Evolutionary conservation across 2,797 vertebrate species (phyloP), one percentile per base, ranked within the genome.

Genomic region (Lacerta agilis): DNA sequence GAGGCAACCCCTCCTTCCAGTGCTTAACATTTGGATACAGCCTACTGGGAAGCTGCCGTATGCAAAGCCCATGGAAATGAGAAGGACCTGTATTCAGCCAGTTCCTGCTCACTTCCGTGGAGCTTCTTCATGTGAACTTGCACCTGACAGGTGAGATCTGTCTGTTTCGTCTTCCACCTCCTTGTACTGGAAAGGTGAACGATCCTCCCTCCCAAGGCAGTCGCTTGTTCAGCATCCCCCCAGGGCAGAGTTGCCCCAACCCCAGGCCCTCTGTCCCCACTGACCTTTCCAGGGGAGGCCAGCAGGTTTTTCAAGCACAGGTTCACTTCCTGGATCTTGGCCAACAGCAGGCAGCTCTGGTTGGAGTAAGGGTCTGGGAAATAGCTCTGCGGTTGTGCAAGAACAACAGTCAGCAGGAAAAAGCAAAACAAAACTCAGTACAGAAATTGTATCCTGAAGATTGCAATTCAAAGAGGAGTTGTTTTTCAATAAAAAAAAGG

Each of bases 311-410:
- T 89, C 90, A 96, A 90, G 90, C 93, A 94, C 64, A 77, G 82
- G 76, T 95, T 96, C 86, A 95, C 89, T 87, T 93, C 93, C 81
- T 95, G 95, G 79, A 96, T 95, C 85, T 92, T 94, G 78, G 93
- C 89, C 90, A 96, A 58, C 33, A 91, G 91, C 27, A 90, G 84
- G 45, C 85, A 79, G 41, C 86, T 76, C 20, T 92, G 86, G 72
- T 91, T 86, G 83, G 89, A 55, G 87, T 90, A 33, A 20, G 87
- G 75, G 41, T 92, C 90, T 33, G 86, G 64, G 29, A 86, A 86
- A 87, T 92, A 93, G 82, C 86, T 91, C 94, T 96, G 92, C 23
- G 87, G 33, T 41, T 13, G 20, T 49, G n/a, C n/a, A 61, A 61
- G 36, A 38, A 49, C 41, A 81, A 36, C 49, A 49, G 10, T 8